Evolutionary conservation across 1,140 invertebrate species (phyloP), one percentile per base, ranked within the genome.

Genomic region (Caenorhabditis remanei): DNA sequence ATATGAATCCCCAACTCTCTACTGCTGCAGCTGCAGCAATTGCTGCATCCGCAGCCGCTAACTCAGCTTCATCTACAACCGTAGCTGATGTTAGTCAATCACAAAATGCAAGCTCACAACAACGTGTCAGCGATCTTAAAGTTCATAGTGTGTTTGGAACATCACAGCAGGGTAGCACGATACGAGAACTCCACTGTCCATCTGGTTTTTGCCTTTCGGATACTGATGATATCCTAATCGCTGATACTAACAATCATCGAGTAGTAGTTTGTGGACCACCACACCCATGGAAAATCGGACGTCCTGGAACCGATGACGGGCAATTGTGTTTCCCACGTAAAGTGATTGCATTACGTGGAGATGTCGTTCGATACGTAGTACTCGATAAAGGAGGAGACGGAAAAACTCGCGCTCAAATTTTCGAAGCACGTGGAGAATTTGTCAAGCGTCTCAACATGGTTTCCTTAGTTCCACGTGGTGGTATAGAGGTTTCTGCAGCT

Each of bases 241-340:
- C 97, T 24, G 97, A 98, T 93, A 98, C 97, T 0, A 97, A 98
- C 93, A 98, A 98, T 93, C 97, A 98, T 94, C 95, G 97, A 84
- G 97, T 98, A 91, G 84, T 88, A 16, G 88, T 89, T 11, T 85
- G 83, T 65, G 84, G 83, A 2, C 87, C 87, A 19, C 67, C 87
- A 21, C 43, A 65, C 58, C 87, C 87, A 13, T 88, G 87, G 87
- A 88, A 88, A 40, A 85, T 88, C 96, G 96, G 88, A 85, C 89
- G 88, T 6, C 82, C 84, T 58, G 82, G 86, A 65, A 84, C 89
- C 91, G 97, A 98, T 89, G 97, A 98, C 92, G 97, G 97, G 1
- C 96, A 98, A 91, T 93, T 98, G 67, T 98, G 97, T 96, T 98
- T 97, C 94, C 97, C 97, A 4, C 94, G 97, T 50, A 98, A 98